Evolutionary conservation across 2,888 invertebrate species (phyloP), one percentile per base, ranked within the genome.

Genomic region (Lycaena phlaeas): DNA sequence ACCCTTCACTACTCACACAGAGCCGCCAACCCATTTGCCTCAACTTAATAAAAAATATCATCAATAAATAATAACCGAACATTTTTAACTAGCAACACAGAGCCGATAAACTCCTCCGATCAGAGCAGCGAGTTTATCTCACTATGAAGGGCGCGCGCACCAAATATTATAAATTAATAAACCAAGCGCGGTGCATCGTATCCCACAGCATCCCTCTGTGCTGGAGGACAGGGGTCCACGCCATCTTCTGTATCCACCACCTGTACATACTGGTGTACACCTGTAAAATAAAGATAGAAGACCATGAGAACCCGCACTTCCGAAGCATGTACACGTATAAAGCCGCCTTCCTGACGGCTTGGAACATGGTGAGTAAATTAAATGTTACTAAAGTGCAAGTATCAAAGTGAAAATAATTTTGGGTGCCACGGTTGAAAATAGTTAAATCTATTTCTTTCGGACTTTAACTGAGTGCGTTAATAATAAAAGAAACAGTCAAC

Each of bases 281-380:
- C 11, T 11, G 18, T 9, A 18, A 18, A 11, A 34, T 34, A 11
- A 12, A 18, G 6, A 12, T 34, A 9, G 22, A 34, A 9, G 9
- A 18, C 12, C 18, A 34, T 12, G 34, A 34, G 34, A 34, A 34
- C 18, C 34, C 18, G 7, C 11, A 22, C 18, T 34, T 34, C 12
- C 17, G 4, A 5, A 34, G 9, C 22, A 34, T 34, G 34, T 34
- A 14, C 7, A 34, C 3, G 22, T 34, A 34, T 4, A 34, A 34
- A 12, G 18, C 12, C 11, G 34, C 34, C 1, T 34, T 34, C 11
- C 11, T 34, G 2, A 34, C 34, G 4, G 34, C 11, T 4, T 34
- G 34, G 34, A 34, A 34, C 12, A 34, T 34, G 34, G 34, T 34
- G 12, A 34, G 22, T 18, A 7, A n/a, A n/a, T n/a, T n/a, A n/a